phyloP scores from a whole-genome alignment of 1,140 invertebrate species.

The Nebria ingens region DNA sequence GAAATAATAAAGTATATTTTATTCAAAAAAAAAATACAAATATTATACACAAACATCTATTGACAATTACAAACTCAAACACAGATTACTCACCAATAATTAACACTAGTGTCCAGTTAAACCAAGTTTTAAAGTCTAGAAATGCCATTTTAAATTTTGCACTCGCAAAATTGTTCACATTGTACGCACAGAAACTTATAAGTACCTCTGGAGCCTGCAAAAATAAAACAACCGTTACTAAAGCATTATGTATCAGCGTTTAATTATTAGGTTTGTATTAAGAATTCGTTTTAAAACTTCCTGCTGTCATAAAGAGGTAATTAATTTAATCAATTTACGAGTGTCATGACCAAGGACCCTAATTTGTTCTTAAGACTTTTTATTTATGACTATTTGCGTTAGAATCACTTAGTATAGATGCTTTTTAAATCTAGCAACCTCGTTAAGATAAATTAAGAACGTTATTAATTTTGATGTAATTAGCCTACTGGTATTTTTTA shows the following conservation, averaged over 20 bases:
- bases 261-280: background rate
- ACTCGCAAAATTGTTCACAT: background rate
- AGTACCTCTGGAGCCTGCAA: background rate
- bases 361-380: no score
- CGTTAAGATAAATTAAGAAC: no score
- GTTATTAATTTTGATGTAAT: no score
- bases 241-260: background rate
- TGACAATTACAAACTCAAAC: background rate
- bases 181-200: background rate
- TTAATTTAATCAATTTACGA: slow-evolving; percentile 1
- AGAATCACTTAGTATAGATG: background rate
- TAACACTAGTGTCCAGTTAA: background rate
- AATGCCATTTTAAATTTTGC: background rate
- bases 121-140: background rate
- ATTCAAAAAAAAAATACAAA: no score
- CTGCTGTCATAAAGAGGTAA: background rate
- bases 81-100: background rate
- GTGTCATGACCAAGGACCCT: slow-evolving; percentile 1
- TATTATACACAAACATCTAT: no score
- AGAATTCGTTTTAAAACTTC: background rate
- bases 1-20: no score
- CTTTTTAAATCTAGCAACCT: no score
- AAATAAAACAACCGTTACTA: background rate
- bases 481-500: no score
- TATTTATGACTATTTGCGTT: background rate